Evolutionary conservation across 2,113 vertebrate genomes (phyloP).

Genomic region (Megaceryle maxima): DNA sequence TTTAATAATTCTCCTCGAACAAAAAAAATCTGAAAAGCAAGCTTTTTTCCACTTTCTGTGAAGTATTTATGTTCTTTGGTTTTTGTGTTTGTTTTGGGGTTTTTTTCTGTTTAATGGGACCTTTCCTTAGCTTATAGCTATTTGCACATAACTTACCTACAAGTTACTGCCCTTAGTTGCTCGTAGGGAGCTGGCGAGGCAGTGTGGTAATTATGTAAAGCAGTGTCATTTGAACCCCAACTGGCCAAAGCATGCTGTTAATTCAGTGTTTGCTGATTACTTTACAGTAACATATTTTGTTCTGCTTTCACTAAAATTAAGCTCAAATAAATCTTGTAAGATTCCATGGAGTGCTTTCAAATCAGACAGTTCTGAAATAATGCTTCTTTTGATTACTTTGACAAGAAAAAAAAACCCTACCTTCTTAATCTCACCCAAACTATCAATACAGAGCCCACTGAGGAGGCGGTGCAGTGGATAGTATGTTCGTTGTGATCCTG

Average conservation of each 20-base stretch:
- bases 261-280: neutral
- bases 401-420: neutral
- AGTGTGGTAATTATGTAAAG: neutral
- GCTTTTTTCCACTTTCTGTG: neutral
- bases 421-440: neutral
- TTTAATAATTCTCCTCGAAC: neutral
- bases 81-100: neutral
- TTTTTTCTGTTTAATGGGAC: neutral
- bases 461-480: neutral
- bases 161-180: neutral
- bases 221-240: neutral
- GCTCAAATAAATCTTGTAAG: neutral
- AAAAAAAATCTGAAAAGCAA: neutral
- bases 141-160: neutral
- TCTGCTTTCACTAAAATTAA: neutral
- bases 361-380: neutral
- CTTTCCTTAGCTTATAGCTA: neutral
- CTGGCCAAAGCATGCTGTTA: neutral
- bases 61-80: neutral
- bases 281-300: neutral
- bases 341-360: neutral
- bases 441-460: fast-evolving
- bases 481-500: too few species aligned
- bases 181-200: neutral
- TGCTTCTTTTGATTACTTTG: neutral